Evolutionary conservation across 92 coral and sea anemone species (phyloP), one percentile per base, ranked within the genome.

Genomic region (Parazoanthus swiftii): DNA sequence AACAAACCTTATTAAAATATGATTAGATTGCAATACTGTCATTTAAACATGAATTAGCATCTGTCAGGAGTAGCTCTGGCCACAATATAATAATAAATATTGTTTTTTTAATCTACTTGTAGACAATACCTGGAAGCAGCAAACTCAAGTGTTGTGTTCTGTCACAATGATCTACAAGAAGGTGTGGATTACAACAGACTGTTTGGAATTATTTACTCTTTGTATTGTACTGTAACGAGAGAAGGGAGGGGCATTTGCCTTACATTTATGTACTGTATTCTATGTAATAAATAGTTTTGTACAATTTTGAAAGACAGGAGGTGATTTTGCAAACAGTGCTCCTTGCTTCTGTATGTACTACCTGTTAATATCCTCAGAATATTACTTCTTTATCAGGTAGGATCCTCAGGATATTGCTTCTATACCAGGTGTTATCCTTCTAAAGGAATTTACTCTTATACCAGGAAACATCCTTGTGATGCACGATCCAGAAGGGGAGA

Each of bases 131-230:
- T 90, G 23, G 92, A 92, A 76, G 91, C 90, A 23, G 38, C 91
- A 54, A 88, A 91, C 15, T 93, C 93, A 42, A 93, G 95, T 23
- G 92, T 96, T 51, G 92, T 91, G 6, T 96, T 96, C 85, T 96
- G 98, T 76, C 98, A 96, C 73, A 93, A 95, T 92, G 98, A 96
- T 71, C 83, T 92, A n/a, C 98, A 96, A 79, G 96, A 94, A 93
- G 98, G 98, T 96, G 20, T 5, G 43, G 8, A 6, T 4, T 39
- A 29, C 33, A 29, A 29, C 42, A 2, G 6, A 10, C 6, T 23
- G 26, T 63, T 63, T 4, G 3, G 21, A 63, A 21, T 21, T 63
- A 63, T 9, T 63, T 14, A 63, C 8, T 20, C 0, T 63, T 18
- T 63, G n/a, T 21, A 63, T 3, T 16, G 25, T 58, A 20, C 23